Percentiles rank a stretch among this genome's conserved stretches.
Evolutionary conservation across 2,888 invertebrate species (phyloP).

Genomic region (Eurytoma californica): DNA sequence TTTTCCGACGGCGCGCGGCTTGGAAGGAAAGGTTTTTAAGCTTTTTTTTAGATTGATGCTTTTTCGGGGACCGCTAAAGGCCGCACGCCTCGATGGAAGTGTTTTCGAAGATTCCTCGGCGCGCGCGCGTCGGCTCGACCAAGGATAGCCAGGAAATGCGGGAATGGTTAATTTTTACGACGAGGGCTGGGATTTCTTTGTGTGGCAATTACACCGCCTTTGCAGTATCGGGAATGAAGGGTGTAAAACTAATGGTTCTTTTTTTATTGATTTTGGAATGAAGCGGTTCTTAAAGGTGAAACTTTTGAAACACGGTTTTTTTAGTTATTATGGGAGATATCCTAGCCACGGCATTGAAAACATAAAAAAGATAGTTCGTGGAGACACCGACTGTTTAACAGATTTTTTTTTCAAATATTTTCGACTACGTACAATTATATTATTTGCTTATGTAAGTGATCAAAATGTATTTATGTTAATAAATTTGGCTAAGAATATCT

Average conservation of each 20-base stretch:
- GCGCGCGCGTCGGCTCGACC: background rate
- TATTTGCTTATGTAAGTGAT: too few species aligned
- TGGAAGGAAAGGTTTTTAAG: slow-evolving; percentile 35
- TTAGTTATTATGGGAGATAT: background rate
- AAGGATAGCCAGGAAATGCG: background rate
- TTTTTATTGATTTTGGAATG: background rate
- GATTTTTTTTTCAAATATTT: background rate
- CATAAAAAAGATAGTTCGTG: background rate
- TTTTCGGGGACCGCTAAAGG: background rate
- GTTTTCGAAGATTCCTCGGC: background rate
- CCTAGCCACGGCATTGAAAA: background rate
- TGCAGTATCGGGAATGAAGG: slow-evolving; percentile 16
- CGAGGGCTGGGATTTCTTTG: background rate
- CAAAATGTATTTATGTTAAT: too few species aligned
- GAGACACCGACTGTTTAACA: too few species aligned
- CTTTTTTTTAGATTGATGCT: too few species aligned
- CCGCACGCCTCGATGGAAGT: background rate
- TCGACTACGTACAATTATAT: too few species aligned
- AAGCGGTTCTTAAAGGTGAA: background rate
- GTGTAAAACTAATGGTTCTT: slow-evolving; percentile 27
- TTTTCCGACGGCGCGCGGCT: background rate
- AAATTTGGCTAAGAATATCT: too few species aligned
- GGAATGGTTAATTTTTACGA: slow-evolving; percentile 35
- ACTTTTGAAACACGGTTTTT: slow-evolving; percentile 3
- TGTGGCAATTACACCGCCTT: background rate